Evolutionary conservation across 1,140 invertebrate genomes (phyloP).

Genomic region (Drosophila repleta): DNA sequence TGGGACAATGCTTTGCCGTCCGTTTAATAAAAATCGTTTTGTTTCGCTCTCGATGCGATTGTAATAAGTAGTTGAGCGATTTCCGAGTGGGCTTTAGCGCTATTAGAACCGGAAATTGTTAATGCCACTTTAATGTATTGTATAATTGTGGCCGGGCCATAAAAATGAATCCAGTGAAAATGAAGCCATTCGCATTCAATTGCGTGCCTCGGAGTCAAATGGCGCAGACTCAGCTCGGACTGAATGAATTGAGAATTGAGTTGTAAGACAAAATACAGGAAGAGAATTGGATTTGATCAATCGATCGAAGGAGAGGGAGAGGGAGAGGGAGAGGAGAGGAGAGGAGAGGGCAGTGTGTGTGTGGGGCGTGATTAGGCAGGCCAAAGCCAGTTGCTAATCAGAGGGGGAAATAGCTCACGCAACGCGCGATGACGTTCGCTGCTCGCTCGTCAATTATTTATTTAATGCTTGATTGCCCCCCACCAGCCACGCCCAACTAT

Average conservation of each 20-base stretch:
- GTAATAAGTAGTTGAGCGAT: slow-evolving; percentile 44
- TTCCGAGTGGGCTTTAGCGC: not conserved
- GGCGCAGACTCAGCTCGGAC: not conserved
- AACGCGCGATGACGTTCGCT: slow-evolving; percentile 41
- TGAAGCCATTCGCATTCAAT: slow-evolving; percentile 78
- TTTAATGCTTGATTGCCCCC: slow-evolving; percentile 55
- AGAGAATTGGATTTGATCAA: slow-evolving; percentile 23
- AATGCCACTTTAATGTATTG: slow-evolving; percentile 60
- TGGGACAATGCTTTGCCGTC: not conserved
- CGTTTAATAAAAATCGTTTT: slow-evolving; percentile 13
- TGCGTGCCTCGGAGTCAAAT: slow-evolving; percentile 49
- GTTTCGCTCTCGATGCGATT: slow-evolving; percentile 20
- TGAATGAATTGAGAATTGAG: slow-evolving; percentile 46
- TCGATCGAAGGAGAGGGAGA: not conserved
- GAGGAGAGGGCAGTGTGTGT: not conserved
- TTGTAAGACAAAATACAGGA: slow-evolving; percentile 69
- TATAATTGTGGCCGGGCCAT: slow-evolving; percentile 62
- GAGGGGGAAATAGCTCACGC: slow-evolving; percentile 53
- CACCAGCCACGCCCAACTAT: slow-evolving; percentile 8
- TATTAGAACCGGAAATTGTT: slow-evolving; percentile 63
- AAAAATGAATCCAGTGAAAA: slow-evolving; percentile 68
- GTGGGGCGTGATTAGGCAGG: slow-evolving; percentile 15
- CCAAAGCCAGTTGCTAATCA: slow-evolving; percentile 41
- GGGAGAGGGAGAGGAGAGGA: not conserved
- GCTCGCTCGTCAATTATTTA: slow-evolving; percentile 48